These are phyloP conservation scores for Clarias platycephalus DNA, from an alignment of 2,797 vertebrate species.

Conservation along the genomic window DNA sequence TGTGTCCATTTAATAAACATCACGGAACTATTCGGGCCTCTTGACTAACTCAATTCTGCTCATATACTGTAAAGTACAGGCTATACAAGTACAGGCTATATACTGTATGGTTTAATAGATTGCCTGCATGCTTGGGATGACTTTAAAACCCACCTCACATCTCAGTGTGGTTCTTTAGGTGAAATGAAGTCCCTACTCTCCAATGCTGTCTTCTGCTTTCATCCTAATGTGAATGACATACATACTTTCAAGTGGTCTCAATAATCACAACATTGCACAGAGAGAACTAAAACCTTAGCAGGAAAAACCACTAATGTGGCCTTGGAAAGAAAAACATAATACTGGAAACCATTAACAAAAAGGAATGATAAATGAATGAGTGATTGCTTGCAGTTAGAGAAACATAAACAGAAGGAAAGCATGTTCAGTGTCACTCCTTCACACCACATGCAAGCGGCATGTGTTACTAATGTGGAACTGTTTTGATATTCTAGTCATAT, in stretches of 20 bases:
- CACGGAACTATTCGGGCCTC: neutral
- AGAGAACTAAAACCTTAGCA: conserved; percentile 13
- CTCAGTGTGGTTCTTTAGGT: neutral
- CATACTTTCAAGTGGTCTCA: conserved; percentile 34
- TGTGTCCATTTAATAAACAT: neutral
- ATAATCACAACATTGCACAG: conserved; percentile 33
- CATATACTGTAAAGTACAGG: neutral
- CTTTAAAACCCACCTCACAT: conserved; percentile 19
- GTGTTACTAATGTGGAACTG: conserved; percentile 1
- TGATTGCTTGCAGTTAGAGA: neutral
- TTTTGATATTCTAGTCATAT: neutral
- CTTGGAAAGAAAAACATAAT: conserved; percentile 22
- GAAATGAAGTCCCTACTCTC: neutral
- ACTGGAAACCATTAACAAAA: conserved; percentile 10
- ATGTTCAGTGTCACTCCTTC: neutral
- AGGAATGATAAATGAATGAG: neutral
- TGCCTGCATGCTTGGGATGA: neutral
- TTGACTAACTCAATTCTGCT: neutral
- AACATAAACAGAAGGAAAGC: conserved; percentile 10
- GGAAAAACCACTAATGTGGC: conserved; percentile 27
- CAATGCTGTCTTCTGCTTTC: neutral
- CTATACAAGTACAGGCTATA: neutral
- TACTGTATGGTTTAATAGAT: neutral
- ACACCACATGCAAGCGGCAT: neutral
- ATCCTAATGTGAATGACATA: conserved; percentile 28